Evolutionary conservation across 1,140 invertebrate genomes (phyloP).

Genomic region (Lordiphosa mommai): DNA sequence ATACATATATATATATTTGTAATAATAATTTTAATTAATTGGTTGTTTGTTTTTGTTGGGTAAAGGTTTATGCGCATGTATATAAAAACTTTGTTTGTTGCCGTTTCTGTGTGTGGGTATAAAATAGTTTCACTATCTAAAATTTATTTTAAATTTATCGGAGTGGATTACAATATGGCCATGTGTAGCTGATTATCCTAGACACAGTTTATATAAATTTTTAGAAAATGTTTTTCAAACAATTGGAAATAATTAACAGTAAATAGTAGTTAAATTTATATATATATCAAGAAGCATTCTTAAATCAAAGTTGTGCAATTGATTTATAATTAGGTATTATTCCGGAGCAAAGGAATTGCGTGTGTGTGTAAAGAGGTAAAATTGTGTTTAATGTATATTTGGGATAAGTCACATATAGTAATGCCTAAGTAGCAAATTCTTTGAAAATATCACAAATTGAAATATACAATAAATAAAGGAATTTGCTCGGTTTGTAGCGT

Average conservation of each 20-base stretch:
- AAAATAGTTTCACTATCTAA: slow-evolving; percentile 76
- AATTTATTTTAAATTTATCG: slow-evolving; percentile 47
- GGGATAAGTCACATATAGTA: slow-evolving; percentile 67
- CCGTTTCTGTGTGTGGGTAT: slow-evolving; percentile 42
- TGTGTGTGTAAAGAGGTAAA: slow-evolving; percentile 9
- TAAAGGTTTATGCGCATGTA: slow-evolving; percentile 18
- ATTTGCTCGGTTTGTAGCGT: slow-evolving; percentile 49
- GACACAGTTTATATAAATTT: slow-evolving; percentile 15
- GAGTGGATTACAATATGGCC: slow-evolving; percentile 36
- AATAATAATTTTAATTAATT: slow-evolving; percentile 26
- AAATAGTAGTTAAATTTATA: slow-evolving; percentile 28
- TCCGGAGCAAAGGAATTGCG: slow-evolving; percentile 15
- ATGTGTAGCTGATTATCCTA: slow-evolving; percentile 41
- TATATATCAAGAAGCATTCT: slow-evolving; percentile 33
- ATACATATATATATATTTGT: no score
- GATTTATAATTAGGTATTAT: slow-evolving; percentile 21
- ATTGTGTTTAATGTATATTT: slow-evolving; percentile 19
- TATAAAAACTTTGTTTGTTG: slow-evolving; percentile 56
- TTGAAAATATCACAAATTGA: slow-evolving; percentile 79
- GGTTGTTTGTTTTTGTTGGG: slow-evolving; percentile 29
- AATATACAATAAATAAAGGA: slow-evolving; percentile 72
- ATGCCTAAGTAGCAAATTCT: slow-evolving; percentile 67
- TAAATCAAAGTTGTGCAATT: slow-evolving; percentile 45
- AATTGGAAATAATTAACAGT: slow-evolving; percentile 26
- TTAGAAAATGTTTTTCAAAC: slow-evolving; percentile 26